Evolutionary conservation across 1,140 invertebrate species (phyloP).

Genomic region (Muscidifurax raptorellus): DNA sequence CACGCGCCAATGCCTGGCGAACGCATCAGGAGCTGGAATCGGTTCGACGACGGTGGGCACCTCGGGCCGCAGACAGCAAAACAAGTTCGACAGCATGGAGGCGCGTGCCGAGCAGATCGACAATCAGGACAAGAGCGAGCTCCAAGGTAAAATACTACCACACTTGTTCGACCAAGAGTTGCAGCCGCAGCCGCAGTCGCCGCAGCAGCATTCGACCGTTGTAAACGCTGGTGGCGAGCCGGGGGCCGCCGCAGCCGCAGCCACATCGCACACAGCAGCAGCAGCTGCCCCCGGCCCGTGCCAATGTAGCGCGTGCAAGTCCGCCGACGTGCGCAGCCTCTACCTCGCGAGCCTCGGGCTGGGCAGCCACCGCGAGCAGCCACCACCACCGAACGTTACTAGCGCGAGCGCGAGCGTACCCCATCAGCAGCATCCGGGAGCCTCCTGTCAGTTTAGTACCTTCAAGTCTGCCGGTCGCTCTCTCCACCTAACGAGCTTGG

Average conservation of each 20-base stretch:
- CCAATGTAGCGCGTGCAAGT: background rate
- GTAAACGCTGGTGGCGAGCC: background rate
- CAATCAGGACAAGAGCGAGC: constrained; percentile 71
- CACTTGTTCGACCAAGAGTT: constrained; percentile 38
- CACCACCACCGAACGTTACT: background rate
- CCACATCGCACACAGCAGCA: constrained; percentile 30
- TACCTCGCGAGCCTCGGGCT: background rate
- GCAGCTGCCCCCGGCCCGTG: background rate
- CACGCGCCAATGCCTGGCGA: constrained; percentile 69
- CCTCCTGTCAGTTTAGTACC: constrained; percentile 66
- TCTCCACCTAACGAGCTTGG: constrained; percentile 58
- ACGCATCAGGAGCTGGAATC: constrained; percentile 65
- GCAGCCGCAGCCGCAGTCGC: constrained; percentile 29
- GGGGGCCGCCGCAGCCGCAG: constrained; percentile 42
- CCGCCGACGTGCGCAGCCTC: background rate
- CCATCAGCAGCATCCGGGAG: background rate
- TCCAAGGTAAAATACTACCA: constrained; percentile 69
- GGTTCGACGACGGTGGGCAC: constrained; percentile 61
- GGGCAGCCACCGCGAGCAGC: background rate
- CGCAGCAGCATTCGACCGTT: constrained; percentile 33
- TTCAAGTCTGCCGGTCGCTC: constrained; percentile 63
- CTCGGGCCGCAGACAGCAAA: constrained; percentile 64
- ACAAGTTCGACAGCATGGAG: constrained; percentile 60
- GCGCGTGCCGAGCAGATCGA: constrained; percentile 66
- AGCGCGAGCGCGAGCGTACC: constrained; percentile 15